Evolutionary conservation across 2,888 invertebrate species (phyloP).

Genomic region (Torymus auratus): DNA sequence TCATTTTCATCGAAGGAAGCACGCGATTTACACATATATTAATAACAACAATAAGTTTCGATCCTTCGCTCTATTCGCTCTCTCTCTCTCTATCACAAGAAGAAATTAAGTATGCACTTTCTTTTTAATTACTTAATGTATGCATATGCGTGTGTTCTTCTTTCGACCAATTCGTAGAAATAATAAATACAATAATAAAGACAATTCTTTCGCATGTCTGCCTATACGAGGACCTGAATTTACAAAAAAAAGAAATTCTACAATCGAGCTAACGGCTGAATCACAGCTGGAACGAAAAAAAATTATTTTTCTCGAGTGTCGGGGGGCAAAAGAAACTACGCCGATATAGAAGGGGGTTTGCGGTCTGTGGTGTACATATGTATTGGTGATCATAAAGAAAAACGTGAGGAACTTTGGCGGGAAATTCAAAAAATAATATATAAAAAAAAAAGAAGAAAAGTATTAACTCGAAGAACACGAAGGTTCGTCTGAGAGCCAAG

Average conservation of each 20-base stretch:
- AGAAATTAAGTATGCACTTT: slow-evolving; percentile 72
- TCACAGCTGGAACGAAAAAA: slow-evolving; percentile 51
- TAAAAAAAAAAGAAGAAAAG: slow-evolving; percentile 50
- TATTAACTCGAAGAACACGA: slow-evolving; percentile 57
- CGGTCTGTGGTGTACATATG: neutral
- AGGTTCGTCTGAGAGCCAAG: slow-evolving; percentile 74
- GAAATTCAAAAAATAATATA: slow-evolving; percentile 52
- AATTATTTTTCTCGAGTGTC: slow-evolving; percentile 41
- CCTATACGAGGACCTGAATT: slow-evolving; percentile 60
- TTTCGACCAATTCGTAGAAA: slow-evolving; percentile 31
- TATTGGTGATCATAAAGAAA: slow-evolving; percentile 35
- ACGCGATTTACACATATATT: slow-evolving; percentile 53
- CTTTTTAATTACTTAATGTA: slow-evolving; percentile 52
- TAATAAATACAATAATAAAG: slow-evolving; percentile 46
- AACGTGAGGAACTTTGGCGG: slow-evolving; percentile 46
- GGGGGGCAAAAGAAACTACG: slow-evolving; percentile 26
- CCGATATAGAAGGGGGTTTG: slow-evolving; percentile 19
- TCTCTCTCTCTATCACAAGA: slow-evolving; percentile 67
- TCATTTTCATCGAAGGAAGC: slow-evolving; percentile 54
- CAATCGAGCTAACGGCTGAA: slow-evolving; percentile 44
- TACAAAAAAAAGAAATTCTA: slow-evolving; percentile 51
- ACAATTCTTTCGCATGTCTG: slow-evolving; percentile 60
- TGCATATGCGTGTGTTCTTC: slow-evolving; percentile 41
- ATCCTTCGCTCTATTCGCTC: slow-evolving; percentile 54
- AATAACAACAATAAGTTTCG: slow-evolving; percentile 56